Evolutionary conservation across 2,888 invertebrate species (phyloP).

Genomic region (Drosophila demipolita): DNA sequence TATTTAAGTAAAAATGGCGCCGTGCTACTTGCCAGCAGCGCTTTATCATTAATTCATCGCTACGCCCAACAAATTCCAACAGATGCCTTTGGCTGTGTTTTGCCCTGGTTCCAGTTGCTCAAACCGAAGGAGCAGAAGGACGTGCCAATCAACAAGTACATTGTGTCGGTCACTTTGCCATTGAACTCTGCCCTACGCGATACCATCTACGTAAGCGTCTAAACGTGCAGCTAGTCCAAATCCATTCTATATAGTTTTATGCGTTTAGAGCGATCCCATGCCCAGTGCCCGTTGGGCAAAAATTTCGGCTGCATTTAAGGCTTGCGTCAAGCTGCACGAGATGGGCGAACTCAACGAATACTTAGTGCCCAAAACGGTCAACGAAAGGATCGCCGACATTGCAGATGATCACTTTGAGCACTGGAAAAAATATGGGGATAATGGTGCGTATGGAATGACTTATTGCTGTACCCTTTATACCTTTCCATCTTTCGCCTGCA

Average conservation of each 20-base stretch:
- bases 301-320: slow-evolving; percentile 92
- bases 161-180: slow-evolving; percentile 89
- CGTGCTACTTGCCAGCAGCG: slow-evolving; percentile 63
- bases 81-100: slow-evolving; percentile 90
- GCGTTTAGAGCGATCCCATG: slow-evolving; percentile 87
- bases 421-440: slow-evolving; percentile 86
- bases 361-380: slow-evolving; percentile 87
- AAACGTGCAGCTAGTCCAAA: background rate
- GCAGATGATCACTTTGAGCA: slow-evolving; percentile 87
- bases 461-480: background rate
- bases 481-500: too few relatives aligned
- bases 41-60: slow-evolving; percentile 87
- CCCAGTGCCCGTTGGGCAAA: slow-evolving; percentile 88
- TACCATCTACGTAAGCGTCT: slow-evolving; percentile 87
- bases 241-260: background rate
- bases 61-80: slow-evolving; percentile 93
- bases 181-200: slow-evolving; percentile 91
- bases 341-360: slow-evolving; percentile 90
- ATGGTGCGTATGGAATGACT: slow-evolving; percentile 54
- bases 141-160: background rate
- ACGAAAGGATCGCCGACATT: slow-evolving; percentile 73
- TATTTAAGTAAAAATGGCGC: slow-evolving; percentile 74
- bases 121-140: background rate
- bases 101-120: slow-evolving; percentile 85
- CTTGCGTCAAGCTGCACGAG: slow-evolving; percentile 90